Base-by-base conservation (phyloP, 2,113 vertebrate species). In the Channa argus region DNA sequence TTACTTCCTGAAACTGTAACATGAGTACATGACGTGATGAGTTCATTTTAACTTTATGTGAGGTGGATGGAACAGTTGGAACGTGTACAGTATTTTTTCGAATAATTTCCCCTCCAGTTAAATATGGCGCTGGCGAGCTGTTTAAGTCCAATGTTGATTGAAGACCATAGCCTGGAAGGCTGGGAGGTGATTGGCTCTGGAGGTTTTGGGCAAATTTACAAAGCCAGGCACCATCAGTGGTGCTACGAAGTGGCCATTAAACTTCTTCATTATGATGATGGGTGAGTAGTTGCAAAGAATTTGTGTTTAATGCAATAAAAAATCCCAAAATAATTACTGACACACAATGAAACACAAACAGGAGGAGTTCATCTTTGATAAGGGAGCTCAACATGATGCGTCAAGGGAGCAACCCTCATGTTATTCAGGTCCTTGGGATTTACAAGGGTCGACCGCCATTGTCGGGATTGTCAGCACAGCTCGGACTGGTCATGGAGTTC, bases 401-500 rank as follows among this genome's bases (percentile, higher is more conserved):
- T 5, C 70, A 62, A 45, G 92, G 88, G 5, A 84, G 79, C 49
- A 90, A 74, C 12, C 90, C 91, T 1, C 55, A 85, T 0, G 92
- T 94, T 1, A 80, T 94, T 38, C 75, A 85, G 2, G 84, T 94
- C 36, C 56, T 86, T 0, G 93, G 92, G 38, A 46, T 94, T 55
- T 95, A 88, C 41, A 45, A 14, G 44, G 80, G 92, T 43, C 64
- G 11, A 1, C 15, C 12, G 6, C 71, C 71, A 1, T 7, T 2
- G 33, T 0, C 0, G 0, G 14, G 36, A 2, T 2, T 2, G 4
- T 34, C 15, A 0, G 0, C 6, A 0, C 74, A 83, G 3, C 85
- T 93, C 0, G 94, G 94, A 10, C 87, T 96, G 62, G 94, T 96
- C 85, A 96, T 95, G 89, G 87, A 84, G n/a, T 93, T 92, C 82